Base-by-base conservation (phyloP, 2,797 vertebrate genomes). In the Gorsachius magnificus region DNA sequence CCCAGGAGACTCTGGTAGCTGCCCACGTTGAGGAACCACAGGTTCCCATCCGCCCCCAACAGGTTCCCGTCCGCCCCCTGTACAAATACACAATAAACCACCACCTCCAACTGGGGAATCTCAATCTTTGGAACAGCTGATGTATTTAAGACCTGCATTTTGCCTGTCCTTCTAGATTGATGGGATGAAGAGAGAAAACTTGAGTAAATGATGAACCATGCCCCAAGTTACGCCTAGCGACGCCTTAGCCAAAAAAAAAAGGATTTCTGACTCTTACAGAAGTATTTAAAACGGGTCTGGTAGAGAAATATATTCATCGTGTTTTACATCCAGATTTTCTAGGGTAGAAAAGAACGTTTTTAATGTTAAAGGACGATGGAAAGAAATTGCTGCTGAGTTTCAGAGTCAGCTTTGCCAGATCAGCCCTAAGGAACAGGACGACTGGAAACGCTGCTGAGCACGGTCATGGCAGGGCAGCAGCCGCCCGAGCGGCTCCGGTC, bases 341-440 rank as follows among this genome's bases (percentile, higher is more conserved):
- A 61, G 48, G 58, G n/a, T 16, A 75, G 29, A 41, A 70, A 58
- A 48, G n/a, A 58, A 60, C 15, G 57, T 13, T 83, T 90, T 68
- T 19, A 16, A 50, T 11, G 22, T 31, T 41, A 36, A 90, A 81
- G 45, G 65, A 41, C 3, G 4, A 35, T 0, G 5, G 76, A 38
- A 89, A 75, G 10, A 41, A 46, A 75, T 1, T 5, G 58, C 35
- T 46, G 35, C n/a, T 8, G 12, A 43, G 68, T 79, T 82, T 61
- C 74, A 81, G 50, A 43, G 46, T 1, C 3, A 46, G 50, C 29
- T 69, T 61, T 86, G 66, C 51, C 68, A 82, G 43, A 15, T 7
- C 28, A 11, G 61, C 35, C 50, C 74, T 19, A 7, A 54, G 74
- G 66, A 84, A 38, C 0, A 14, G 1, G 2, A 0, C 1, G 11